These are phyloP conservation scores for Nipponia nippon DNA, from an alignment of 2,113 vertebrate genomes.

Conservation along the genomic window DNA sequence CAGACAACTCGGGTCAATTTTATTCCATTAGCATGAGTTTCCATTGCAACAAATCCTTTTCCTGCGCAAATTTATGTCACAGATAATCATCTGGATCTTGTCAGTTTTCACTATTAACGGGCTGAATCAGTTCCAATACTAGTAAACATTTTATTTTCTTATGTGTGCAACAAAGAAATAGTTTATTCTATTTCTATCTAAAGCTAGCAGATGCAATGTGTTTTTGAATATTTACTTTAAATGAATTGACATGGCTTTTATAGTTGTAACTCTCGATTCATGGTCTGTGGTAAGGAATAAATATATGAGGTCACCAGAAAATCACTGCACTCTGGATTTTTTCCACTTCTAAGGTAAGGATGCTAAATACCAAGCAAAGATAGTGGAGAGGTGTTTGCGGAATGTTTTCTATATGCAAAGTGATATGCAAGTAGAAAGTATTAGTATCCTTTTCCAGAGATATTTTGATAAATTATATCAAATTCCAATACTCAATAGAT, in stretches of 20 bases:
- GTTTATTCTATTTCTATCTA: background rate
- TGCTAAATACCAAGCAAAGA: background rate
- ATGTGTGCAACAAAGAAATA: background rate
- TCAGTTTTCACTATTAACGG: slow-evolving; percentile 47
- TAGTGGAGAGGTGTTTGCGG: background rate
- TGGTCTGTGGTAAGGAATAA: background rate
- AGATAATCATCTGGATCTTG: slow-evolving; percentile 48
- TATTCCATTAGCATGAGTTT: slow-evolving; percentile 64
- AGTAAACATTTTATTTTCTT: slow-evolving; percentile 22
- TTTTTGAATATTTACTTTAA: background rate
- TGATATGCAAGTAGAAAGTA: background rate
- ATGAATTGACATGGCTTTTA: background rate
- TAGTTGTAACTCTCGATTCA: background rate
- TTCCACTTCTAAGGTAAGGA: background rate
- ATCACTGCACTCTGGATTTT: background rate
- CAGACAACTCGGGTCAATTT: slow-evolving; percentile 35
- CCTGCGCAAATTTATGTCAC: slow-evolving; percentile 61
- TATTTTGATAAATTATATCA: background rate
- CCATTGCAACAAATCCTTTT: slow-evolving; percentile 40
- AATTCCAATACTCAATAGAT: background rate
- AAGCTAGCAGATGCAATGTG: background rate
- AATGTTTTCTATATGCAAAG: background rate
- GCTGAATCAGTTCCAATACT: slow-evolving; percentile 20
- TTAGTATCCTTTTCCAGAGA: background rate
- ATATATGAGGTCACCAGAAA: background rate